phyloP scores from a whole-genome alignment of 2,797 vertebrate genomes.

The Diplodus sargus region DNA sequence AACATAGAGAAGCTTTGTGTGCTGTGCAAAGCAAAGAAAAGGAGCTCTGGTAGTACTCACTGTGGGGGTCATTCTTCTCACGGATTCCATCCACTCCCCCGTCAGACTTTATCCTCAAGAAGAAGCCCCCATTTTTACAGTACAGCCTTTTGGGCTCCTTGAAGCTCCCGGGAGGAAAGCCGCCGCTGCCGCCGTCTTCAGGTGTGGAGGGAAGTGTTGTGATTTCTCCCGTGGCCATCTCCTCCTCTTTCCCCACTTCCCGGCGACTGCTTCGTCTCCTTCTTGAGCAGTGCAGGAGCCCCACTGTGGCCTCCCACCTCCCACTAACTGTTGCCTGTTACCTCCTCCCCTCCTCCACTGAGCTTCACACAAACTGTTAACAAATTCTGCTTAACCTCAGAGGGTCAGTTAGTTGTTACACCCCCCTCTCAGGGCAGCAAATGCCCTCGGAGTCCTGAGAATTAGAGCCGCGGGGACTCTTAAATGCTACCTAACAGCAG shows the following conservation, averaged over 20 bases:
- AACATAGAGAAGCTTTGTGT: conserved; percentile 73
- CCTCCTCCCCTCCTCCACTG: conserved; percentile 72
- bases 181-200: conserved; percentile 86
- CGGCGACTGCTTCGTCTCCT: conserved; percentile 64
- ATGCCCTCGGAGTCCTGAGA: conserved; percentile 52
- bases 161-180: conserved; percentile 91
- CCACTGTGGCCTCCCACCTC: conserved; percentile 77
- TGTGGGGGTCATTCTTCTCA: conserved; percentile 94
- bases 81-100: conserved; percentile 94
- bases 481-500: conserved; percentile 26
- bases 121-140: conserved; percentile 97
- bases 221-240: conserved; percentile 92
- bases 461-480: conserved; percentile 37
- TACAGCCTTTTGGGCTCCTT: conserved; percentile 96
- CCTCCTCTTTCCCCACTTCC: conserved; percentile 58
- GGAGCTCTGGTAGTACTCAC: conserved; percentile 85
- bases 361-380: conserved; percentile 55
- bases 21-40: conserved; percentile 25
- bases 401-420: conserved; percentile 69
- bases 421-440: conserved; percentile 55
- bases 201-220: conserved; percentile 90
- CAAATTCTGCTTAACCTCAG: conserved; percentile 70
- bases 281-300: conserved; percentile 68
- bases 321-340: conserved; percentile 60
- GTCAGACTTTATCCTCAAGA: conserved; percentile 94